Conservation (phyloP, 2,888 invertebrate genomes). For the Trichacis sp. region DNA sequence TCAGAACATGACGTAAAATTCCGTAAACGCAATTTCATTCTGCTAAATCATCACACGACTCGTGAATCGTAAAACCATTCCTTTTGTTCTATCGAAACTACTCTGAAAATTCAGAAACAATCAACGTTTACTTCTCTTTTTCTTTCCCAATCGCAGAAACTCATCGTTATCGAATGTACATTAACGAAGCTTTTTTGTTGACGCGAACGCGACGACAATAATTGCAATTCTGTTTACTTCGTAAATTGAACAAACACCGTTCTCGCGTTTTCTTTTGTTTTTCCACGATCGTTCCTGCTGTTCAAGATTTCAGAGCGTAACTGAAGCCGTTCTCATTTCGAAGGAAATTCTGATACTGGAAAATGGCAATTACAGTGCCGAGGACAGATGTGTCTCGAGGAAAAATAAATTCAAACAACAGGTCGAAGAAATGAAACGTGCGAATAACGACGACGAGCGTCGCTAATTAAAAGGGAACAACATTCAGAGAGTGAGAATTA, state of each 20-base stretch:
- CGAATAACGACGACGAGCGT: slow-evolving; percentile 37
- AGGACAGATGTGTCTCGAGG: slow-evolving; percentile 39
- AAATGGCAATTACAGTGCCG: slow-evolving; percentile 38
- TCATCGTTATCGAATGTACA: not conserved
- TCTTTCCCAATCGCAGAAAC: no score
- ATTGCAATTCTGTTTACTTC: not conserved
- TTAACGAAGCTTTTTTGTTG: not conserved
- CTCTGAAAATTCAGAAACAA: no score
- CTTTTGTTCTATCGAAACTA: no score
- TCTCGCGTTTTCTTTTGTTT: not conserved
- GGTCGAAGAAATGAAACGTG: slow-evolving; percentile 31
- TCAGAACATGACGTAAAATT: no score
- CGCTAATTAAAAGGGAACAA: slow-evolving; percentile 40
- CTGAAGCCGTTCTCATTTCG: not conserved
- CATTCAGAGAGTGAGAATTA: slow-evolving; percentile 36
- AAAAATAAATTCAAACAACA: slow-evolving; percentile 35
- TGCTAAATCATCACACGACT: no score
- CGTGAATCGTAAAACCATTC: no score
- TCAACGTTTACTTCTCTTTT: no score
- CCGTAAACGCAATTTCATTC: no score
- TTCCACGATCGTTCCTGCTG: slow-evolving; percentile 2
- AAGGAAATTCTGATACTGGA: slow-evolving; percentile 31
- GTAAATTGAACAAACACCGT: not conserved
- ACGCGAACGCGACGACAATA: not conserved
- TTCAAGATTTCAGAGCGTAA: not conserved